Base-by-base conservation (phyloP, 2,888 invertebrate species). In the Falcaria lacertinaria region DNA sequence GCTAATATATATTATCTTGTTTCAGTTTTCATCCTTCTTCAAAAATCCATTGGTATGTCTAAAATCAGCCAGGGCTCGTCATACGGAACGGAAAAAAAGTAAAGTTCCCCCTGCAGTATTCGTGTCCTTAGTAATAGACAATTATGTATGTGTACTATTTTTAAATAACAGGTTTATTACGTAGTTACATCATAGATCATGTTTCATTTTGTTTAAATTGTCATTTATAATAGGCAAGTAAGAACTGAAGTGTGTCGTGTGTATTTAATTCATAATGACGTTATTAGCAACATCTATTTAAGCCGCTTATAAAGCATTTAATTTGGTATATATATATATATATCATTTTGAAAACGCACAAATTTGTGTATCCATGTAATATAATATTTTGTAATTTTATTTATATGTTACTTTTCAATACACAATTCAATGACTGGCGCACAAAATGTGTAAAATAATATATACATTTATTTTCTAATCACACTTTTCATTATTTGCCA, bases 21-120 rank as follows among this genome's bases (percentile, higher is more conserved):
- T 92, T 52, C 91, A 96, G 96, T 96, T 85, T 94, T 93, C 77
- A 78, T 94, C 54, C 84, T 95, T 17, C 91, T 96, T 80, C 92
- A 94, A 65, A 94, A 94, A 76, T 92, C 94, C 36, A 94, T 97
- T 63, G 94, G 94, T 41, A 93, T 95, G 92, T 95, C 96, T 1
- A 93, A 96, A 81, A 96, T 96, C 60, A 95, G 94, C 70, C 94
- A 95, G 80, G 94, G 93, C 33, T 96, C 96, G 19, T 94, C 93
- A 4, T 97, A 96, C 72, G 96, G 96, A 50, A 87, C 91, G 41
- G 90, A 86, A 51, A 90, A 91, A 47, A 87, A 90, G 58, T 91
- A 91, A 71, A 51, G 46, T 57, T 54, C 57, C 53, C 47, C 49
- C 57, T 51, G 44, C 56, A 64, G 59, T 63, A 63, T 61, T 50